phyloP scores from a whole-genome alignment of 2,888 invertebrate species.

The Palloptera scutellata region DNA sequence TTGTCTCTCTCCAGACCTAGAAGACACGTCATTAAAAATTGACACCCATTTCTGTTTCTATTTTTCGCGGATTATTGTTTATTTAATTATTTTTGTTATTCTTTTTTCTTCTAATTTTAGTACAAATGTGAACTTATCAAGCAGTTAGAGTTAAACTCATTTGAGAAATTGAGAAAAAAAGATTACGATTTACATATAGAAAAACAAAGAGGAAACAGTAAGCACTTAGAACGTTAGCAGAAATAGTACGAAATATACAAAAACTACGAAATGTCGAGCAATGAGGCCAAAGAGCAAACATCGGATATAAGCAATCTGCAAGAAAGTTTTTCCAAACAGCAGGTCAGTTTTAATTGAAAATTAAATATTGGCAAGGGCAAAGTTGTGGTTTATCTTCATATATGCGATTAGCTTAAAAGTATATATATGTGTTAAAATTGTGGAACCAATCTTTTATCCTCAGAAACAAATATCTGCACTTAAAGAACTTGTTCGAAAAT shows the following conservation, averaged over 20 bases:
- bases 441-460: no score
- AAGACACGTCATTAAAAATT: background rate
- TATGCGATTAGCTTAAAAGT: background rate
- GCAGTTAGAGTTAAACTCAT: background rate
- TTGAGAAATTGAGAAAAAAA: background rate
- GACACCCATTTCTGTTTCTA: no score
- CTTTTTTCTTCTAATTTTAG: background rate
- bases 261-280: slow-evolving; percentile 27
- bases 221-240: background rate
- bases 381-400: background rate
- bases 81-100: background rate
- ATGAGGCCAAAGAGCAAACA: slow-evolving; percentile 26
- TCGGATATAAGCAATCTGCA: slow-evolving; percentile 46
- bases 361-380: background rate
- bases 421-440: slow-evolving; percentile 13
- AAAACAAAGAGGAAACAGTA: background rate
- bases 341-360: slow-evolving; percentile 37
- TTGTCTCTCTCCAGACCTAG: no score
- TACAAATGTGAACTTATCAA: background rate
- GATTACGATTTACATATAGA: background rate
- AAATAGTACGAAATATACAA: background rate
- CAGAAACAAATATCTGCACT: slow-evolving; percentile 58
- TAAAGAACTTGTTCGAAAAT: slow-evolving; percentile 55
- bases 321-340: slow-evolving; percentile 50
- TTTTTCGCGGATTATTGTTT: no score